phyloP scores from a whole-genome alignment of 2,888 invertebrate genomes.

The Pyrgus malvae region DNA sequence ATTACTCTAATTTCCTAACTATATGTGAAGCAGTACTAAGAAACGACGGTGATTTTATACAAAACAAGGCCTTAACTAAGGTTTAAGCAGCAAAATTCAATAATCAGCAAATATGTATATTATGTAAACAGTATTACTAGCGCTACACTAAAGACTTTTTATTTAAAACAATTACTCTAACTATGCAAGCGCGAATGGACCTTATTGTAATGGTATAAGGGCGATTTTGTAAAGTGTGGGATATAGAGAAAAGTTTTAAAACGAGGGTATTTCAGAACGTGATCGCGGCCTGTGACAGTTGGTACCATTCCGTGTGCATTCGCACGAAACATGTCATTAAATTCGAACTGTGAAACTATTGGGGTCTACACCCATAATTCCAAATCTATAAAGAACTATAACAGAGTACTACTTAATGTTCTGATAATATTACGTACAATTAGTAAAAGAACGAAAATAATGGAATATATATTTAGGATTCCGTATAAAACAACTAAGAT shows the following conservation, averaged over 20 bases:
- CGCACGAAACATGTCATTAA: slow-evolving; percentile 47
- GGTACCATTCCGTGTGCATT: slow-evolving; percentile 44
- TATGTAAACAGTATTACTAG: too few relatives aligned
- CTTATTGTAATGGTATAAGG: not conserved
- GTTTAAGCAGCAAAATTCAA: not conserved
- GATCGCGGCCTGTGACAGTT: slow-evolving; percentile 51
- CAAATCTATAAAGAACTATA: not conserved
- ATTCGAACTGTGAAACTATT: slow-evolving; percentile 42
- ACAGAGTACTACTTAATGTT: too few relatives aligned
- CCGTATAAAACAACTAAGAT: too few relatives aligned
- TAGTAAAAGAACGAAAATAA: too few relatives aligned
- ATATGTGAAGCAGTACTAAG: too few relatives aligned
- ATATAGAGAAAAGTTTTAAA: slow-evolving; percentile 37
- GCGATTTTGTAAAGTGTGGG: not conserved
- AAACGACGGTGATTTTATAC: too few relatives aligned
- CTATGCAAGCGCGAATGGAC: not conserved
- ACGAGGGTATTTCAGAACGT: slow-evolving; percentile 38
- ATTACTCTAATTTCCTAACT: too few relatives aligned
- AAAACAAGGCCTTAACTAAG: too few relatives aligned
- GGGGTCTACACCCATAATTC: slow-evolving; percentile 37
- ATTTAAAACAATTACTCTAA: not conserved
- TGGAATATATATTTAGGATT: too few relatives aligned
- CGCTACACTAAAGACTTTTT: not conserved
- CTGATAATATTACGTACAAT: too few relatives aligned
- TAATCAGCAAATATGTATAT: slow-evolving; percentile 1